Evolutionary conservation across 2,113 vertebrate species (phyloP), one percentile per base, ranked within the genome.

Genomic region (Heterotilapia buettikoferi): DNA sequence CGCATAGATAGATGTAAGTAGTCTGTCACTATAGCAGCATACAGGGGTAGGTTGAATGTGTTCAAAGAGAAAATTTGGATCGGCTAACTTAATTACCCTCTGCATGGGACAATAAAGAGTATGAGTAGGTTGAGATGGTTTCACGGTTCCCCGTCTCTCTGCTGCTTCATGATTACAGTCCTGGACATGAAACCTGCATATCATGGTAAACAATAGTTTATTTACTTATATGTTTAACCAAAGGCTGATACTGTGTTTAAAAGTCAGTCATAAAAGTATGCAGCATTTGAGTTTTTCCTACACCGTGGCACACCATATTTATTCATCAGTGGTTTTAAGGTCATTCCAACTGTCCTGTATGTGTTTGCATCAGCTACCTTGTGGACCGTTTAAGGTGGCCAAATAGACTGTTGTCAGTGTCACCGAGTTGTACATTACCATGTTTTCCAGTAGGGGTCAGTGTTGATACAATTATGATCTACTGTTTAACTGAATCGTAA

Each of bases 391-490:
- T 78, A 10, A 36, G 52, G 78, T 53, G 33, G 14, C 36, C 18
- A 2, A 21, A 16, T 2, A 33, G 29, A 50, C 2, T 12, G 16
- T 12, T 18, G 18, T 63, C 6, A 13, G 13, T 26, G 31, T 54
- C 26, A 33, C 26, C 6, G 10, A 83, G 59, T n/a, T 92, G 93
- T 54, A 91, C 43, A 3, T 50, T 6, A 12, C 9, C 13, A 1
- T 82, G 19, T 47, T 16, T 16, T 84, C 95, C 95, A 95, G 82
- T 47, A 83, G 93, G 90, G 90, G 93, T 52, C 95, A 94, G 93
- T 93, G 54, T 86, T 85, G 84, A 57, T 50, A 11, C 86, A 91
- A 45, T 38, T 73, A 86, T 89, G 16, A 80, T 43, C 56, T 56
- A 33, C 33, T 2, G 2, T 59, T 26, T 8, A 24, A 14, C 78